Evolutionary conservation across 2,888 invertebrate species (phyloP).

Genomic region (Nomada ruficornis): DNA sequence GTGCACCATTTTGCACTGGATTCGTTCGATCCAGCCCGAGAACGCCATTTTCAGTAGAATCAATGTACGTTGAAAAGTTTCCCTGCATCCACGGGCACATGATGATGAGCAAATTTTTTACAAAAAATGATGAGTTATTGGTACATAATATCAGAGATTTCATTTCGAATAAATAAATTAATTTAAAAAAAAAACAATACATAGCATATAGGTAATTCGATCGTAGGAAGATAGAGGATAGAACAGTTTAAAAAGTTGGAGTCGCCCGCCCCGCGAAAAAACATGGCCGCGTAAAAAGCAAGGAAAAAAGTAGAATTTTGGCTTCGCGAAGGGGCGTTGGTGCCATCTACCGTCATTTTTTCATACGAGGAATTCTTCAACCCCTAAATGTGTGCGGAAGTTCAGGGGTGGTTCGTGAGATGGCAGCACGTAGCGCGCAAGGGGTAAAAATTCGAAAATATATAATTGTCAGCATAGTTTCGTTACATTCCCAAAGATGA

Average conservation of each 20-base stretch:
- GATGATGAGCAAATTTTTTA: background rate
- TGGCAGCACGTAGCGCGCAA: slow-evolving; percentile 74
- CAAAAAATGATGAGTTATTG: background rate
- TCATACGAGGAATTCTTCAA: slow-evolving; percentile 55
- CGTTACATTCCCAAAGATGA: background rate
- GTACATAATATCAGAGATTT: background rate
- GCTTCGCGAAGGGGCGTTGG: slow-evolving; percentile 22
- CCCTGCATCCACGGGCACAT: too few relatives aligned
- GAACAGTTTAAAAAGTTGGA: slow-evolving; percentile 37
- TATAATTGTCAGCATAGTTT: background rate
- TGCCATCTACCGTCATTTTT: slow-evolving; percentile 79
- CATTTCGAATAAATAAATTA: background rate
- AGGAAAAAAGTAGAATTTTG: slow-evolving; percentile 32
- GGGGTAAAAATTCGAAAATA: slow-evolving; percentile 31
- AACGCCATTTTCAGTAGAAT: slow-evolving; percentile 59
- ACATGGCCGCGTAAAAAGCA: slow-evolving; percentile 28
- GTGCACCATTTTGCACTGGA: slow-evolving; percentile 68
- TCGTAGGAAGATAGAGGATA: background rate
- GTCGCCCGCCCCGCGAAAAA: slow-evolving; percentile 43
- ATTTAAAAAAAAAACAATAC: background rate
- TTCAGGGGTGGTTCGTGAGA: slow-evolving; percentile 72
- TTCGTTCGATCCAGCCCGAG: slow-evolving; percentile 60
- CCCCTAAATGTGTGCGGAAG: slow-evolving; percentile 50
- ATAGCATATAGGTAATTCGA: background rate
- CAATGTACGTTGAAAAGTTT: slow-evolving; percentile 20